Evolutionary conservation across 1,140 invertebrate species (phyloP).

Genomic region (Drosophila rufa): DNA sequence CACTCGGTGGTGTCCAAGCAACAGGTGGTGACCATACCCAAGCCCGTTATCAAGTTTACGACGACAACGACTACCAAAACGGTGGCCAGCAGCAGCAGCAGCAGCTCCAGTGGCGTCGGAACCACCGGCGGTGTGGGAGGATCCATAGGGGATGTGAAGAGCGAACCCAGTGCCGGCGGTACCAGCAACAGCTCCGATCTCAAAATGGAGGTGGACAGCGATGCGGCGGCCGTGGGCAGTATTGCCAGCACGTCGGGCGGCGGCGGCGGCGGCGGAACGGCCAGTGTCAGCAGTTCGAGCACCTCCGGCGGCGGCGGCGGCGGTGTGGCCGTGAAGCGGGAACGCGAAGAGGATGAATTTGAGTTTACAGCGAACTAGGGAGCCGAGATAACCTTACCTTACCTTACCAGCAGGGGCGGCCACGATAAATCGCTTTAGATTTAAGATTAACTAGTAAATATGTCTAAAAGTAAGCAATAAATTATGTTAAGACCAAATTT

Average conservation of each 20-base stretch:
- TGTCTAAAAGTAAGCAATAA: not conserved
- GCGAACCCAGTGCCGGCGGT: constrained; percentile 17
- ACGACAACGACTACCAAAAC: constrained; percentile 72
- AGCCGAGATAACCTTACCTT: not conserved
- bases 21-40: constrained; percentile 90
- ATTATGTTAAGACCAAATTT: not conserved
- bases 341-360: constrained; percentile 90
- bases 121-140: constrained; percentile 18
- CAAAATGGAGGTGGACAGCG: constrained; percentile 87
- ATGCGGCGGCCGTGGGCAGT: constrained; percentile 76
- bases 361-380: constrained; percentile 84
- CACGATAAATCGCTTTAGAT: not conserved
- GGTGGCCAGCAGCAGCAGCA: constrained; percentile 2
- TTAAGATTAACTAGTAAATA: not conserved
- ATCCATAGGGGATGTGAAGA: constrained; percentile 19
- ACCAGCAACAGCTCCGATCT: constrained; percentile 46
- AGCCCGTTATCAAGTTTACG: constrained; percentile 90
- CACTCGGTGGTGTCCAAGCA: constrained; percentile 86
- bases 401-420: not conserved
- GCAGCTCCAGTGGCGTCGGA: not conserved
- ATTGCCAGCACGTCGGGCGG: constrained; percentile 39
- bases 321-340: constrained; percentile 86
- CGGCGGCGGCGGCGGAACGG: not conserved
- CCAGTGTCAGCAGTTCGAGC: constrained; percentile 4
- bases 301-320: constrained; percentile 4